Evolutionary conservation across 2,888 invertebrate genomes (phyloP).

Genomic region (Branchipolynoe longqiensis): DNA sequence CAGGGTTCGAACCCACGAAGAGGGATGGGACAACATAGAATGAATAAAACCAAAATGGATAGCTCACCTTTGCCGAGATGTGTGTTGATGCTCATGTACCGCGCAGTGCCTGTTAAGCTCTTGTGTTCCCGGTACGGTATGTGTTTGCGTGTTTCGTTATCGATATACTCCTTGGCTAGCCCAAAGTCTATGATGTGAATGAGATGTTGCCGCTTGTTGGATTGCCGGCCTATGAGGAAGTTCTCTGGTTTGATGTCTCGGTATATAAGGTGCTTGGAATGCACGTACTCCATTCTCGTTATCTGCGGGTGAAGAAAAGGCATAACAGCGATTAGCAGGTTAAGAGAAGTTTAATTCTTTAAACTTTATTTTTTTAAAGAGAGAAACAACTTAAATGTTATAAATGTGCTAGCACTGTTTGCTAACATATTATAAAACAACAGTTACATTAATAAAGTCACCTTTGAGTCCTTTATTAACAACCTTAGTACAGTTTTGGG

Average conservation of each 20-base stretch:
- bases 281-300: slow-evolving; percentile 99
- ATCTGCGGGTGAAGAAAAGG: slow-evolving; percentile 89
- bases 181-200: slow-evolving; percentile 99
- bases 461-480: too few species aligned
- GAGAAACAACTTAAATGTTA: too few species aligned
- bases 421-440: too few species aligned
- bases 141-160: slow-evolving; percentile 95
- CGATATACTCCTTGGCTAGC: slow-evolving; percentile 99
- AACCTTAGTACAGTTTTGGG: too few species aligned
- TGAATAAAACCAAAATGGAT: too few species aligned
- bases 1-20: too few species aligned
- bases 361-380: too few species aligned
- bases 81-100: slow-evolving; percentile 99
- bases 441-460: too few species aligned
- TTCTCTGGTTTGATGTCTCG: slow-evolving; percentile 99
- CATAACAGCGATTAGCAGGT: too few species aligned
- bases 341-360: too few species aligned
- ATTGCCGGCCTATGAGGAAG: slow-evolving; percentile 98
- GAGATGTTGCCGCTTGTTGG: slow-evolving; percentile 98
- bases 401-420: too few species aligned
- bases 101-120: slow-evolving; percentile 99
- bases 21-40: too few species aligned
- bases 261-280: slow-evolving; percentile 99
- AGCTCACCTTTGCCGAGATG: slow-evolving; percentile 96
- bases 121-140: slow-evolving; percentile 99